Evolutionary conservation across 2,888 invertebrate genomes (phyloP), one percentile per base, ranked within the genome.

Genomic region (Cerceris ruficornis): DNA sequence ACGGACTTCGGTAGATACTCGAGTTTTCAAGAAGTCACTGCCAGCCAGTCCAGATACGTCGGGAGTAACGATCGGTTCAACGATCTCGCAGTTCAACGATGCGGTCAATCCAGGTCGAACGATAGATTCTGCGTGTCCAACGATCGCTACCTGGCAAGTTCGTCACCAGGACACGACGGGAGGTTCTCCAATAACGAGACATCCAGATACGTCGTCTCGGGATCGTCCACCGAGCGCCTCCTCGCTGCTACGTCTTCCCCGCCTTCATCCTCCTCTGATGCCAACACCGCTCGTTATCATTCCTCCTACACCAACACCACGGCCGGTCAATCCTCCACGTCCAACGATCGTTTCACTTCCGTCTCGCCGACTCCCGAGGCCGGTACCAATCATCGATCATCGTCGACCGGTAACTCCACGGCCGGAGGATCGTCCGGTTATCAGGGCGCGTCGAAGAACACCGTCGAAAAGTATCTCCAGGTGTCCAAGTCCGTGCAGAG

Each of bases 191-290:
- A 7, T 28, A 43, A 14, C 52, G 81, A 86, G 50, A 72, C 82
- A 11, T 58, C 82, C 11, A 81, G 88, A 55, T 88, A 83, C 69
- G 65, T 71, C 42, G 72, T 77, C n/a, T 83, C 88, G 7, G 87
- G 85, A 13, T 89, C 91, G 4, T 90, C 92, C 17, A 91, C 90
- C 41, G 92, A 92, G 60, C 88, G 92, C 60, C 78, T 92, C 13
- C 76, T 92, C 61, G 89, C 89, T 11, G 90, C 90, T 42, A 90
- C 88, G 0, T 89, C 91, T 6, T 88, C 91, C 4, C 89, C 90
- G 57, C 86, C 88, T 15, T 89, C 90, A 52, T 89, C 90, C 39
- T 88, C 88, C n/a, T 88, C 90, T 43, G 92, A 92, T 54, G 84
- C 89, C 28, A 85, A 85, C 41, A 62, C 71, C 13, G 46, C 9